Base-by-base conservation (phyloP, 2,113 vertebrate genomes). In the Notechis scutatus region DNA sequence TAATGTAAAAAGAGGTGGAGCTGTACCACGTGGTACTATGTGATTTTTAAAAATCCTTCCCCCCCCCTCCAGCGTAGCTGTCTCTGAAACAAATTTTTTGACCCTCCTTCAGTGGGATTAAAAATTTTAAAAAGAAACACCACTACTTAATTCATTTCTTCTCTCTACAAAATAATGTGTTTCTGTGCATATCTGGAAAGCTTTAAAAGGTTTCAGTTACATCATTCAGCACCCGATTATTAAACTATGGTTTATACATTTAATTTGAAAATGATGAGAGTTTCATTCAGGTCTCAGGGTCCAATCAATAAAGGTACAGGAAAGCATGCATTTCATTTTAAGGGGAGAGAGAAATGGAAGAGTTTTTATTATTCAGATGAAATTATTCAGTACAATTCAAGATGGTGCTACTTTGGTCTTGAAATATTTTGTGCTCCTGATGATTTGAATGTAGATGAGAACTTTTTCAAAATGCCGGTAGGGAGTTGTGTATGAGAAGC, bases 221-320 rank as follows among this genome's bases (percentile, higher is more conserved):
- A 97, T 97, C 97, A 96, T 42, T 92, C 88, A 89, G 81, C 94
- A 94, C 97, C 96, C 74, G 26, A 52, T 94, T 96, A 87, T 95
- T 96, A 96, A 96, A 96, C 94, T 96, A 96, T 95, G 97, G 95
- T 98, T 98, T 97, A 97, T 95, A 98, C 96, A 94, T 85, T 56
- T 91, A 97, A 95, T 97, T 97, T 96, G 96, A 93, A 97, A 93
- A 96, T 97, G 97, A 95, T 96, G 29, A 96, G 88, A 57, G 92
- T 93, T 96, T 97, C 96, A 95, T 96, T 97, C 96, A 96, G 90
- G 95, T 94, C 93, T 92, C 92, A n/a, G 55, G 95, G 96, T 96
- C 97, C 97, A 93, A 95, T 64, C 96, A 94, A 96, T 94, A 95
- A 97, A 97, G 94, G 96, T 42, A 87, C 86, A 92, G 88, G 94